A percentile compares a stretch with the other conserved stretches of the same genome.
phyloP scores from a whole-genome alignment of 2,113 vertebrate species.

The Columbina picui region DNA sequence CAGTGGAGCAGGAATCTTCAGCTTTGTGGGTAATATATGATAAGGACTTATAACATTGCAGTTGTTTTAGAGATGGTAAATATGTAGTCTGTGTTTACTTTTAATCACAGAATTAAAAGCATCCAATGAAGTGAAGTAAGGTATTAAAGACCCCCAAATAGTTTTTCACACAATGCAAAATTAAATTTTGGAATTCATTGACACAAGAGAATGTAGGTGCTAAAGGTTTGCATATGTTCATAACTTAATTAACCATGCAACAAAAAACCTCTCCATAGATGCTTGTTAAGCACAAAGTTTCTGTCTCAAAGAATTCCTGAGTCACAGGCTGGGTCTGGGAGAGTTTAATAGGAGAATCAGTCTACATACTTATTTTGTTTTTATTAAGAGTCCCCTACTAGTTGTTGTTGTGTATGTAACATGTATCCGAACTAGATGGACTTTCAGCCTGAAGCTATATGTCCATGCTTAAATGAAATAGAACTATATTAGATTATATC shows the following conservation, averaged over 20 bases:
- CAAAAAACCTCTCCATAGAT: not conserved
- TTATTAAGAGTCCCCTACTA: not conserved
- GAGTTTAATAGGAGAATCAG: not conserved
- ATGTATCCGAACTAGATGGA: not conserved
- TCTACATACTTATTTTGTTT: not conserved
- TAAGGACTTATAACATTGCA: not conserved
- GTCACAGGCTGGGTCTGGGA: not conserved
- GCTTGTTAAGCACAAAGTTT: not conserved
- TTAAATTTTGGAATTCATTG: conserved; percentile 11
- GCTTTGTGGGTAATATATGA: not conserved
- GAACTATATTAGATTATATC: not conserved
- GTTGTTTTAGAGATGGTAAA: not conserved
- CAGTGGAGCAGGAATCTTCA: not conserved
- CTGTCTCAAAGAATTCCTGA: not conserved
- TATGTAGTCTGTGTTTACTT: not conserved
- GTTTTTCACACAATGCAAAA: not conserved
- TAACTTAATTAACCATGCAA: not conserved
- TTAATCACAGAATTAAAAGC: not conserved
- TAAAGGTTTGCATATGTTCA: not conserved
- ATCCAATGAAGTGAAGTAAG: not conserved
- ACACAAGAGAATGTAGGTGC: not conserved
- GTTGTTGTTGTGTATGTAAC: not conserved
- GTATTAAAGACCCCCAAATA: not conserved
- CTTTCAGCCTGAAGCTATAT: not conserved
- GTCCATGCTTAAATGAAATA: not conserved